phyloP scores from a whole-genome alignment of 1,140 invertebrate genomes.

The Zaprionus vittiger region DNA sequence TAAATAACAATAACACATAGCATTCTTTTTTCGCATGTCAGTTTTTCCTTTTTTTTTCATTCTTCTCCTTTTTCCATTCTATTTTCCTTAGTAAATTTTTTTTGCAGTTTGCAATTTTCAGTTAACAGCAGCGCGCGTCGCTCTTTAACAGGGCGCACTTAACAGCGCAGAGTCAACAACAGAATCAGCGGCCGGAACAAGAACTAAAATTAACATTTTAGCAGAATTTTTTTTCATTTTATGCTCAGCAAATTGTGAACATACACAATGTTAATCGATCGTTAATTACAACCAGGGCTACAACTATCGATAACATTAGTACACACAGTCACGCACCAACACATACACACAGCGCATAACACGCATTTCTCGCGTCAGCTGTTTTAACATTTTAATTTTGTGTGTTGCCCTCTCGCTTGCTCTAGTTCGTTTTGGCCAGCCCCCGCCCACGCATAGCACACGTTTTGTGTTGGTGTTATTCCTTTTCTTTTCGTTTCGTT shows the following conservation, averaged over 20 bases:
- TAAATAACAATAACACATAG: background rate
- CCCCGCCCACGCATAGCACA: constrained; percentile 61
- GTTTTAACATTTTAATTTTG: constrained; percentile 26
- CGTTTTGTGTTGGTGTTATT: constrained; percentile 40
- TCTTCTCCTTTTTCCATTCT: background rate
- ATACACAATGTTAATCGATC: constrained; percentile 38
- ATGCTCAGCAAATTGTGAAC: constrained; percentile 7
- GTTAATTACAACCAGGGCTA: constrained; percentile 47
- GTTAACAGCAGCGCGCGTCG: constrained; percentile 1
- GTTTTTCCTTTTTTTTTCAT: constrained; percentile 1
- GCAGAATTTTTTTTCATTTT: constrained; percentile 2
- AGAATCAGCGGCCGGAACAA: background rate
- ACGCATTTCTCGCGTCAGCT: constrained; percentile 47
- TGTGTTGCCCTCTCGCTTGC: background rate
- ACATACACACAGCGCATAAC: background rate
- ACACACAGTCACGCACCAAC: constrained; percentile 1
- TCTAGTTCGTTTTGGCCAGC: background rate
- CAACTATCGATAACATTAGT: constrained; percentile 47
- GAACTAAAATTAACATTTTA: constrained; percentile 6
- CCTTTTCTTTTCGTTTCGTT: background rate
- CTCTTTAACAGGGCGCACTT: background rate
- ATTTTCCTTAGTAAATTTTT: background rate
- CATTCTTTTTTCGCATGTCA: constrained; percentile 1
- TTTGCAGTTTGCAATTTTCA: constrained; percentile 9
- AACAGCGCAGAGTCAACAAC: background rate